Conservation (phyloP, 2,797 vertebrate genomes). For the Hoplostethus mediterraneus region DNA sequence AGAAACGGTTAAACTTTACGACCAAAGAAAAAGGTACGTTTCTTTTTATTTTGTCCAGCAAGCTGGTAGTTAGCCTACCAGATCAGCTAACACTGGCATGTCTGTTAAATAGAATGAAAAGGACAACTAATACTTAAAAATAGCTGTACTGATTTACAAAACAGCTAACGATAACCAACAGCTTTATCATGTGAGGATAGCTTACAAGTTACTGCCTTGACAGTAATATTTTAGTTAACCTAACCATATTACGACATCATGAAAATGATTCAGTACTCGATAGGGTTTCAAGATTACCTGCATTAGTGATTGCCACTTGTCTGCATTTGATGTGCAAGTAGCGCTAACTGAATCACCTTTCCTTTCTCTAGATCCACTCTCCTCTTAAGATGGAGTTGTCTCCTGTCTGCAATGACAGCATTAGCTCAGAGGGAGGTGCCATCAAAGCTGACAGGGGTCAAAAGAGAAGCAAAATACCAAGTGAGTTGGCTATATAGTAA, state of each 20-base stretch:
- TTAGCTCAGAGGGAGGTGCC: constrained; percentile 34
- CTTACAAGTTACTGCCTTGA: too few species aligned
- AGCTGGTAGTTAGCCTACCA: constrained; percentile 10
- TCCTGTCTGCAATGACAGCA: constrained; percentile 41
- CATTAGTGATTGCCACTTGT: too few species aligned
- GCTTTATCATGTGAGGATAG: not conserved
- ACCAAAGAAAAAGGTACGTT: constrained; percentile 54
- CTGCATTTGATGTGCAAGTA: too few species aligned
- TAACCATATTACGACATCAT: too few species aligned
- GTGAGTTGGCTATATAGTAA: constrained; percentile 61
- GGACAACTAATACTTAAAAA: not conserved
- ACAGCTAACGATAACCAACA: not conserved
- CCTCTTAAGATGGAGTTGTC: constrained; percentile 69
- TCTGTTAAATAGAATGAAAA: not conserved
- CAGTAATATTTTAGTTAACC: too few species aligned
- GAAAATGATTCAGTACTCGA: too few species aligned
- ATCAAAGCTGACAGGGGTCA: constrained; percentile 44
- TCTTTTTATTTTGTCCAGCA: constrained; percentile 25
- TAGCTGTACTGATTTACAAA: not conserved
- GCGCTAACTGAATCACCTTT: too few species aligned
- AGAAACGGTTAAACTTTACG: not conserved
- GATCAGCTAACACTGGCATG: not conserved
- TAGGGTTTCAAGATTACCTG: too few species aligned
- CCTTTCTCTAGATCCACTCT: not conserved
- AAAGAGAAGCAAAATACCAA: constrained; percentile 68